Evolutionary conservation across 2,888 invertebrate species (phyloP), one percentile per base, ranked within the genome.

Genomic region (Cerastis leucographa): DNA sequence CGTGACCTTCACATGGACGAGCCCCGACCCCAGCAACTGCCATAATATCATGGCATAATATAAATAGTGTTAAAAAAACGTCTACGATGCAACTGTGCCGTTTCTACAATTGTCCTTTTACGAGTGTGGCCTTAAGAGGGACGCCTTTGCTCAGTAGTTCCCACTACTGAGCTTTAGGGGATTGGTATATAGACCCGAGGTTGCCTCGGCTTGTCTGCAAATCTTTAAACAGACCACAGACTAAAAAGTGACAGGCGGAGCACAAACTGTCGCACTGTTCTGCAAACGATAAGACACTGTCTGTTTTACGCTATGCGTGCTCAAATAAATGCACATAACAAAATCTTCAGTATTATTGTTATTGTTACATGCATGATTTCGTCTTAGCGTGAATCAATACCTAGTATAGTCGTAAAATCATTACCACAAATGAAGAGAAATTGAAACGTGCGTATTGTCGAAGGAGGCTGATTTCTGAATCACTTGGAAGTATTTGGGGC

Each of bases 401-500:
- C 29, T 59, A 59, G 29, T n/a, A 59, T 19, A 59, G 9, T n/a
- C 29, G 25, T 42, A 61, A n/a, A 29, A 51, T 44, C 19, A 54
- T 64, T 17, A 46, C 19, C 22, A n/a, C 29, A 22, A 29, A 81
- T 62, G 19, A 29, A 81, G 19, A 75, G 12, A 64, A 61, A 46
- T 54, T 56, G 29, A 64, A 56, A 65, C 35, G 54, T 81, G 40
- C 35, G 42, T 69, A 46, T 69, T 49, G 56, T 70, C 35, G 25
- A 73, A 65, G 65, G 54, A 44, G 67, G 56, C 49, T 71, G 29
- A 70, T 61, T 42, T 69, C 35, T 51, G 44, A 67, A 84, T 84
- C 40, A 72, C 51, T 84, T 12, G 12, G n/a, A 40, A 69, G 51
- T 70, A 74, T 84, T 67, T 70, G 54, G 73, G 61, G 46, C 81